A percentile compares a stretch with the other conserved stretches of the same genome.
Conservation (phyloP, 1,140 invertebrate genomes). For the Drosophila ercepeae region DNA sequence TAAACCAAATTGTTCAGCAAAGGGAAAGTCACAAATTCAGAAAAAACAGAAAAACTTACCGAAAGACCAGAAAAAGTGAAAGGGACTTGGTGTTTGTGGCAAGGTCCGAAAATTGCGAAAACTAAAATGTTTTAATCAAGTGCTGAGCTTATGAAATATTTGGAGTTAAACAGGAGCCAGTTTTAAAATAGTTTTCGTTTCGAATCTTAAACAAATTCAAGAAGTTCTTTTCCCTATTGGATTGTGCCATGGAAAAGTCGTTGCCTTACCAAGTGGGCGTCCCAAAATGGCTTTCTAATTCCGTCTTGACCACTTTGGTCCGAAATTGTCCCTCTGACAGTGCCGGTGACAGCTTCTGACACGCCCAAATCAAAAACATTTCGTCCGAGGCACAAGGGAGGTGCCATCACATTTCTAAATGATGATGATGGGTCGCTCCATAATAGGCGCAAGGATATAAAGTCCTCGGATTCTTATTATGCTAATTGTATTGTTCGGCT, state of each 20-base stretch:
- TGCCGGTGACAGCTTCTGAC: slow-evolving; percentile 35
- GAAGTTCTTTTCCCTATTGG: no score
- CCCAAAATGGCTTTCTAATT: slow-evolving; percentile 21
- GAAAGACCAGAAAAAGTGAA: slow-evolving; percentile 25
- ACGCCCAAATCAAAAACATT: slow-evolving; percentile 37
- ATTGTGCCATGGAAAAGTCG: no score
- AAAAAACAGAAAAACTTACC: background rate
- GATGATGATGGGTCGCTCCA: slow-evolving; percentile 13
- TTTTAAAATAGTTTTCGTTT: no score
- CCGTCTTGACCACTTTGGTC: slow-evolving; percentile 2
- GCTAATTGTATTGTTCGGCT: slow-evolving; percentile 66
- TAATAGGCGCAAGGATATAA: slow-evolving; percentile 20
- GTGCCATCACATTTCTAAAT: slow-evolving; percentile 34
- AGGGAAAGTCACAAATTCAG: slow-evolving; percentile 38
- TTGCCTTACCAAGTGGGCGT: slow-evolving; percentile 8
- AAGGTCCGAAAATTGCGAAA: slow-evolving; percentile 9
- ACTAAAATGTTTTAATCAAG: slow-evolving; percentile 3
- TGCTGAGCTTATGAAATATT: background rate
- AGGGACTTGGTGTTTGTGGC: slow-evolving; percentile 32
- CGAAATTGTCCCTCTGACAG: slow-evolving; percentile 13
- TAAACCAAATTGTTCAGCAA: slow-evolving; percentile 38
- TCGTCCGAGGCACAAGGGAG: slow-evolving; percentile 8
- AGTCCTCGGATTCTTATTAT: slow-evolving; percentile 46
- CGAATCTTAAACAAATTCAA: no score
- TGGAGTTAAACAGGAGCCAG: no score